Percentiles rank a stretch among this genome's conserved stretches.
Conservation (phyloP, 2,113 vertebrate genomes). For the Perccottus glenii region DNA sequence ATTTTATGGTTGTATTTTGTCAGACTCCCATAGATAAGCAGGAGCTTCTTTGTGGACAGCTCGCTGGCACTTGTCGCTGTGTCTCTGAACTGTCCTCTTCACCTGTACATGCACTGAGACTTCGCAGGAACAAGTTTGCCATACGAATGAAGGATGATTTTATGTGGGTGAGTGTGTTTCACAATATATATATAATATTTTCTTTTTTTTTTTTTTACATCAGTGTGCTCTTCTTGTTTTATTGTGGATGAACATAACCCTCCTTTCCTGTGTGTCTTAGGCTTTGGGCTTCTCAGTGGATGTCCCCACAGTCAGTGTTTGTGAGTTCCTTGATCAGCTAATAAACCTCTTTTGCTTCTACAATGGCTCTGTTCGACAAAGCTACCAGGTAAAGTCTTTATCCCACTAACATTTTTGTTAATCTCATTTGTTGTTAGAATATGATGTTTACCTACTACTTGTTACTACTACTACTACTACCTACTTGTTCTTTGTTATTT, state of each 20-base stretch:
- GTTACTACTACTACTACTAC: too few species aligned
- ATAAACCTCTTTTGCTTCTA: conserved; percentile 91
- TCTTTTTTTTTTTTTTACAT: too few species aligned
- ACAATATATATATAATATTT: too few species aligned
- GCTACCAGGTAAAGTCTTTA: conserved; percentile 82
- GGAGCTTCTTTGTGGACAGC: conserved; percentile 73
- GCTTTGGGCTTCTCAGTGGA: conserved; percentile 87
- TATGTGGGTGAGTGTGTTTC: conserved; percentile 64
- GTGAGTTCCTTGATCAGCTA: conserved; percentile 85
- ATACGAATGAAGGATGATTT: conserved; percentile 64
- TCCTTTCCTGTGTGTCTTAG: conserved; percentile 72
- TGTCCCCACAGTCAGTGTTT: conserved; percentile 86
- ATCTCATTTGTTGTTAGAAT: background rate
- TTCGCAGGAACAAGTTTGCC: conserved; percentile 63
- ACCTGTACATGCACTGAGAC: conserved; percentile 46
- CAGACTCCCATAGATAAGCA: conserved; percentile 69
- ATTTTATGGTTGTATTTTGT: conserved; percentile 2
- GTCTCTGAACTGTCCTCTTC: conserved; percentile 70
- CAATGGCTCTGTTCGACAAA: conserved; percentile 81
- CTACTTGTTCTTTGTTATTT: too few species aligned
- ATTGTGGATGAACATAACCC: background rate
- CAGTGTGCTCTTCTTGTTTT: background rate
- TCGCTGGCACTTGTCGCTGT: conserved; percentile 65
- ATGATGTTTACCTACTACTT: too few species aligned
- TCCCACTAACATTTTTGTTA: background rate